Base-by-base conservation (phyloP, 2,797 vertebrate species). In the Gephyroberyx darwinii region DNA sequence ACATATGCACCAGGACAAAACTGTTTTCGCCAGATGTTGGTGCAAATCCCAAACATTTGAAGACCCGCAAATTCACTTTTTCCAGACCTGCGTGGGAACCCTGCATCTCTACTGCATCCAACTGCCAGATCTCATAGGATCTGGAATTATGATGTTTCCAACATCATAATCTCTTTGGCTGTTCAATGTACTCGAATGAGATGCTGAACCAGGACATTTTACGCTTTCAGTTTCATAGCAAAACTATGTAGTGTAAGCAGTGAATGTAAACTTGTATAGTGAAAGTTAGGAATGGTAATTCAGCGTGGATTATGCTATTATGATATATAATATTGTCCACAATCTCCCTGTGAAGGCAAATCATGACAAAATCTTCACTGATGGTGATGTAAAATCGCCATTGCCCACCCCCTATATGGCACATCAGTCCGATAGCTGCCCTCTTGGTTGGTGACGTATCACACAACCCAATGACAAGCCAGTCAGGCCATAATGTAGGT, bases 291-390 rank as follows among this genome's bases (percentile, higher is more conserved):
- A 56, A 26, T 5, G 8, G 26, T 20, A 22, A 2, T 22, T 5
- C 50, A 57, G n/a, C 22, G 20, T 16, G 61, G 26, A 43, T 43
- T 20, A 54, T 26, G 17, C 47, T 53, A 5, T 50, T 57, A 2
- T 53, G 3, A 50, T 57, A 2, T 19, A 45, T 43, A 43, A 57
- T 9, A 39, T 0, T 39, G 10, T 10, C 37, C 37, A 39, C 10
- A 8, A 65, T 43, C 22, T 58, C 8, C 30, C 19, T 17, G 6
- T 62, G 5, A 81, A 73, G 33, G 35, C 1, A 45, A 35, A 64
- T 41, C 16, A 56, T 10, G 2, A 41, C 10, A 55, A 26, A 56
- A 26, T 35, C 33, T 39, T 39, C 9, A 39, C 37, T 10, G 9
- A 9, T 39, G 37, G 3, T 10, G 10, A 39, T 39, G 37, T 39